Percentiles rank a stretch among this genome's conserved stretches.
phyloP scores from a whole-genome alignment of 2,113 vertebrate genomes.

The Python bivittatus region DNA sequence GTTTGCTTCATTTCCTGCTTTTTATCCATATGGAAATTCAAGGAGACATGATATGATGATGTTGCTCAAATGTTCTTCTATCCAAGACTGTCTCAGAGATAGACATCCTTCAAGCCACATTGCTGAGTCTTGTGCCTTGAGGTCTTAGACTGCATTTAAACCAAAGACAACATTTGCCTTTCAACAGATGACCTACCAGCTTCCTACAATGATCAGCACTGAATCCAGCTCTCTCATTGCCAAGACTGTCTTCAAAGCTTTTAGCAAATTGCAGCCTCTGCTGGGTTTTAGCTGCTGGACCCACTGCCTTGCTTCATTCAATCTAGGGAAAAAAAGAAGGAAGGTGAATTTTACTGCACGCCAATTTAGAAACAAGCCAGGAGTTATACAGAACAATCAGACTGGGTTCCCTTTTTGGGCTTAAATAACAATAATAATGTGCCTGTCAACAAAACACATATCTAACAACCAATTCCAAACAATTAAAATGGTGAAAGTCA shows the following conservation, averaged over 20 bases:
- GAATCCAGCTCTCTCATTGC: constrained; percentile 68
- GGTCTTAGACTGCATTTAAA: neutral
- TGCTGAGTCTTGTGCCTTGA: too few species aligned
- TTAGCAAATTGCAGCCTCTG: constrained; percentile 73
- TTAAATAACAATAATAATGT: neutral
- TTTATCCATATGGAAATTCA: too few species aligned
- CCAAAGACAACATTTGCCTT: neutral
- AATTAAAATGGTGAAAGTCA: neutral
- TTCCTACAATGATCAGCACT: constrained; percentile 73
- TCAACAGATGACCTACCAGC: constrained; percentile 69
- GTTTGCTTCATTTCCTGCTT: too few species aligned
- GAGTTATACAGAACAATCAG: neutral
- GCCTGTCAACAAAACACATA: neutral
- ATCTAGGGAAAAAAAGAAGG: constrained; percentile 50
- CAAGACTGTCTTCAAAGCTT: constrained; percentile 69
- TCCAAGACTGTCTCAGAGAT: too few species aligned
- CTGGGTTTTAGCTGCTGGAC: constrained; percentile 64
- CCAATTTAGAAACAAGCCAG: neutral
- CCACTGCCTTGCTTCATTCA: constrained; percentile 77
- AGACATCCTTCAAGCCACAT: too few species aligned
- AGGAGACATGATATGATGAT: too few species aligned
- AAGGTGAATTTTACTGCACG: neutral
- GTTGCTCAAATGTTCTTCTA: too few species aligned
- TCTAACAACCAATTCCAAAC: neutral
- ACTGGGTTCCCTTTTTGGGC: neutral